Evolutionary conservation across 2,888 invertebrate species (phyloP), one percentile per base, ranked within the genome.

Genomic region (Shargacucullia verbasci): DNA sequence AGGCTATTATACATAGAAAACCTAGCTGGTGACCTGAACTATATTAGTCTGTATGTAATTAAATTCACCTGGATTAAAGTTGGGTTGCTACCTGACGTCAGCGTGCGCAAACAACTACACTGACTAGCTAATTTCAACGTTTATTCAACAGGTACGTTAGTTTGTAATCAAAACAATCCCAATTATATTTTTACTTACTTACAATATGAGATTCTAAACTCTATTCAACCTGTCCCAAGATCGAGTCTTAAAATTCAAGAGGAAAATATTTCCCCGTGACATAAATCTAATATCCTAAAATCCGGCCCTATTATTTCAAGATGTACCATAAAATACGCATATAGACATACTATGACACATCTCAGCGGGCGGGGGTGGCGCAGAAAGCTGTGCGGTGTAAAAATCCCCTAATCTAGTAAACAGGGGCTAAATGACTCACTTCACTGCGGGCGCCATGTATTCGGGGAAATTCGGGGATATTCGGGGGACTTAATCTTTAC

Each of bases 331-430:
- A 86, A 85, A 80, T 82, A 71, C 78, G 76, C 82, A 81, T 81
- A 81, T 81, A 81, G 78, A 78, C 80, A 83, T 80, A 79, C 78
- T 83, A 85, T 86, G 88, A 89, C 88, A 87, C 85, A 85, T 86
- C 83, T 82, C 80, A 82, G 78, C 80, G 80, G 82, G 79, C 77
- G 80, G 81, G 83, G 78, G 60, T 71, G 73, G 73, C 75, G 69
- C 70, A 84, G 86, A 90, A 88, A 90, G 88, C 88, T 84, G 87
- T 88, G 90, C 82, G 88, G 86, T 88, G 86, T 90, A 90, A 91
- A 90, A 92, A 92, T 87, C 90, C 92, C 92, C 88, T 92, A 93
- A 92, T 93, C 91, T 91, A 90, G 92, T 92, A 93, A 94, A 92
- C 93, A 92, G 90, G 89, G 90, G 87, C 86, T 87, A 92, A 93